phyloP scores from a whole-genome alignment of 2,888 invertebrate species.

The Macrophya annulata region DNA sequence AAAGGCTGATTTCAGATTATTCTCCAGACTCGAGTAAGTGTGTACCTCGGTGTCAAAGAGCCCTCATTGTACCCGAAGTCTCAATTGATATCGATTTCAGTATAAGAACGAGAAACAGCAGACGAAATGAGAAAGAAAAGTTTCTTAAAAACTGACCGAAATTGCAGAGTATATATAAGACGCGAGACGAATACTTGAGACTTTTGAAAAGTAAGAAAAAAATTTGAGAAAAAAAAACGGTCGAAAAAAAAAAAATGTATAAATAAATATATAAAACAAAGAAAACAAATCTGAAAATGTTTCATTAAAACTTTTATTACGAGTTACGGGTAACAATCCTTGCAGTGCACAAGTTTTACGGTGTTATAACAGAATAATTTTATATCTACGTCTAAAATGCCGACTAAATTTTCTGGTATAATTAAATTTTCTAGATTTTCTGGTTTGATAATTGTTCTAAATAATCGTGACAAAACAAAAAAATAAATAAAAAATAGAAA shows the following conservation, averaged over 20 bases:
- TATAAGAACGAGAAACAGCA: neutral
- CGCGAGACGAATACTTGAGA: slow-evolving; percentile 16
- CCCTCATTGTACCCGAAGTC: neutral
- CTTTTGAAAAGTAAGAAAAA: slow-evolving; percentile 4
- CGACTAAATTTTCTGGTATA: neutral
- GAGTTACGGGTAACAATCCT: slow-evolving; percentile 31
- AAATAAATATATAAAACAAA: neutral
- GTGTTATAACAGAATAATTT: neutral
- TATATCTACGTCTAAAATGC: neutral
- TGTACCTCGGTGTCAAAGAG: too few relatives aligned
- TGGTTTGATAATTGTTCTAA: slow-evolving; percentile 11
- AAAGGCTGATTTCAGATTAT: too few relatives aligned
- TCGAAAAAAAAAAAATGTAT: neutral
- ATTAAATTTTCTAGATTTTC: slow-evolving; percentile 2
- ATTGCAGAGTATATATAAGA: neutral
- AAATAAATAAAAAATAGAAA: neutral
- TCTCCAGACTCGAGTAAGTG: too few relatives aligned
- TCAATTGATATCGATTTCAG: neutral
- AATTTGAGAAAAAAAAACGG: neutral
- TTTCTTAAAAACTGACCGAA: neutral
- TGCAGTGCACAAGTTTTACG: slow-evolving; percentile 13
- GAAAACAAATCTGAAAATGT: slow-evolving; percentile 33
- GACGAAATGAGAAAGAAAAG: neutral
- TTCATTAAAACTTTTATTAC: slow-evolving; percentile 47
- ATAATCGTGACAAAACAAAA: neutral